Evolutionary conservation across 2,113 vertebrate species (phyloP).

Genomic region (Melospiza melodia): DNA sequence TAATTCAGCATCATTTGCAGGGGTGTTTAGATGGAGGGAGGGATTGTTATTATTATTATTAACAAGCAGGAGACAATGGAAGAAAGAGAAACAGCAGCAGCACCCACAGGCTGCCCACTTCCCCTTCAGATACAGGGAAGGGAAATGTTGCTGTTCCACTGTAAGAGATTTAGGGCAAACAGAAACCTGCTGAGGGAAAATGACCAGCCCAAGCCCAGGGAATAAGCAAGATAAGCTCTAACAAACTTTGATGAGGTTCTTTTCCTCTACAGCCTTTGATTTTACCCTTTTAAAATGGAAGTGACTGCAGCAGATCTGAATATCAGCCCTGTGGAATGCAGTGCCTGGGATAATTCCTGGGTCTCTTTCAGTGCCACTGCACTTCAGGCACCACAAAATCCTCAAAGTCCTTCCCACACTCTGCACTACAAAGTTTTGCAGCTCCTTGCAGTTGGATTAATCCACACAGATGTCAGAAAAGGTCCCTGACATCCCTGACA

Average conservation of each 20-base stretch:
- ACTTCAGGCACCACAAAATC: not conserved
- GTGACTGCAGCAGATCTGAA: not conserved
- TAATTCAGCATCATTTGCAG: constrained; percentile 55
- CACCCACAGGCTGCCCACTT: not conserved
- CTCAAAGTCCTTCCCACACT: not conserved
- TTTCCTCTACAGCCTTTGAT: not conserved
- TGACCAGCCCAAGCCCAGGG: not conserved
- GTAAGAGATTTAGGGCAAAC: not conserved
- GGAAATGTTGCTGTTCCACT: not conserved
- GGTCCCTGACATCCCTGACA: not conserved
- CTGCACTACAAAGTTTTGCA: not conserved
- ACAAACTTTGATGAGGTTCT: not conserved
- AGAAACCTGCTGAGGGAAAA: not conserved
- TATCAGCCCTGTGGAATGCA: not conserved
- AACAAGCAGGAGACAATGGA: not conserved
- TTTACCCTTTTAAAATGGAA: not conserved
- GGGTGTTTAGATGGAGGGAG: constrained; percentile 17
- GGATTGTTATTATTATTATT: not conserved
- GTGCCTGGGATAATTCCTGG: not conserved
- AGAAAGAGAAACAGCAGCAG: constrained; percentile 10
- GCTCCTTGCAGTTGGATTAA: not conserved
- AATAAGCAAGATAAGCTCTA: not conserved
- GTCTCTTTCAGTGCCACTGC: not conserved
- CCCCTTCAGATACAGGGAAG: not conserved
- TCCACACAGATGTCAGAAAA: not conserved